Base-by-base conservation (phyloP, 2,888 invertebrate species). In the Subacronicta megacephala region DNA sequence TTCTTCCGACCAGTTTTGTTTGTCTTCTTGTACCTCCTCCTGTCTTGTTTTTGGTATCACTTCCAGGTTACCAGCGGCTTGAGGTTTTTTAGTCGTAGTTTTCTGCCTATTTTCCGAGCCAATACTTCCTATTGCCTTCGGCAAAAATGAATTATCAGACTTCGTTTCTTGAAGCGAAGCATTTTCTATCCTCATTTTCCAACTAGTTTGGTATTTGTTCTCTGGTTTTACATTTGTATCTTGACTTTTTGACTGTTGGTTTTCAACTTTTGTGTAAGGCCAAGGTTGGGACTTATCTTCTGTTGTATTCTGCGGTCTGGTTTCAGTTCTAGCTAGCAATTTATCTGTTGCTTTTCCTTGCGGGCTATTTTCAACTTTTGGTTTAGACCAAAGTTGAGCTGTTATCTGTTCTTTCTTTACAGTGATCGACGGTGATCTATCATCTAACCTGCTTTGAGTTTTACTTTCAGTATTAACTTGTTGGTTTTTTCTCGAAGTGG, bases 401-500 rank as follows among this genome's bases (percentile, higher is more conserved):
- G 29, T 20, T 50, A 33, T 12, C 23, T 37, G 37, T 12, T 26
- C 18, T 9, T 20, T 40, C n/a, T 6, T 13, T 26, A n/a, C 17
- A n/a, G 49, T 45, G 6, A 38, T 18, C 23, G 36, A 13, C 23
- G 15, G 41, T 15, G 20, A 26, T 29, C 17, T 42, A 10, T 43
- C n/a, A 12, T 31, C 43, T 0, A 17, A 12, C 7, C 2, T 26
- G 1, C 7, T 23, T 41, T 41, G 40, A 23, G 6, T 5, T 13
- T 41, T 41, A 23, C 9, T 41, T 9, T 23, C 36, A 26, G 45
- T 15, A 12, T 12, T 36, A 5, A 2, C 16, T 41, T 23, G 43
- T 20, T 62, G 55, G 16, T 42, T 53, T 0, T 20, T 47, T 7
- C 12, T 51, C 1, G 1, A 23, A 31, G 64, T 63, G 4, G 53